Conservation (phyloP, 2,888 invertebrate genomes). For the Sinhomidia bicolor region DNA sequence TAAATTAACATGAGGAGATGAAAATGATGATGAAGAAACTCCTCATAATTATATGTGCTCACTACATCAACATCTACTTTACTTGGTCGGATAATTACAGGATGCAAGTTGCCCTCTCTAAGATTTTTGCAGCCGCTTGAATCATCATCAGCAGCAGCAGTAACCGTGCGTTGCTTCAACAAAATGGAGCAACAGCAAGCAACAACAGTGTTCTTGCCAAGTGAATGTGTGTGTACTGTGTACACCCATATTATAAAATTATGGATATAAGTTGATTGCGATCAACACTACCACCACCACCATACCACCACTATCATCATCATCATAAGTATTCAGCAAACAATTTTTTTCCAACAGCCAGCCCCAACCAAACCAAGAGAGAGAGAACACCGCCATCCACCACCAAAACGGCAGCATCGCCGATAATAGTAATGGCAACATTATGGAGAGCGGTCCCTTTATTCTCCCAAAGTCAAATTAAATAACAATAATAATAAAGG, state of each 20-base stretch:
- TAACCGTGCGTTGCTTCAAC: conserved; percentile 7
- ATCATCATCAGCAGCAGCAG: conserved; percentile 43
- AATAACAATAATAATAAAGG: conserved; percentile 71
- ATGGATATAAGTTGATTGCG: conserved; percentile 18
- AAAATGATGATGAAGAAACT: conserved; percentile 72
- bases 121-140: conserved; percentile 68
- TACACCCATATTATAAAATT: conserved; percentile 24
- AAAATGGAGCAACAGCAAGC: conserved; percentile 44
- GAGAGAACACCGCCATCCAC: background rate
- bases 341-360: conserved; percentile 40
- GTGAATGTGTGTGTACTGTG: conserved; percentile 31
- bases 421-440: conserved; percentile 62
- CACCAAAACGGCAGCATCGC: conserved; percentile 30
- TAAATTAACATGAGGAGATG: conserved; percentile 71
- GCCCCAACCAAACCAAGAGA: background rate
- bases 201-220: conserved; percentile 28
- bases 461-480: conserved; percentile 66
- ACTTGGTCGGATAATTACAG: conserved; percentile 73
- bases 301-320: conserved; percentile 14
- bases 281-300: conserved; percentile 22
- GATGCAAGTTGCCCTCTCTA: conserved; percentile 70
- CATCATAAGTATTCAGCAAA: conserved; percentile 58
- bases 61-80: conserved; percentile 77
- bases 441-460: conserved; percentile 67
- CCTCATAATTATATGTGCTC: conserved; percentile 75